phyloP scores from a whole-genome alignment of 2,113 vertebrate species.

The Epinephelus moara region DNA sequence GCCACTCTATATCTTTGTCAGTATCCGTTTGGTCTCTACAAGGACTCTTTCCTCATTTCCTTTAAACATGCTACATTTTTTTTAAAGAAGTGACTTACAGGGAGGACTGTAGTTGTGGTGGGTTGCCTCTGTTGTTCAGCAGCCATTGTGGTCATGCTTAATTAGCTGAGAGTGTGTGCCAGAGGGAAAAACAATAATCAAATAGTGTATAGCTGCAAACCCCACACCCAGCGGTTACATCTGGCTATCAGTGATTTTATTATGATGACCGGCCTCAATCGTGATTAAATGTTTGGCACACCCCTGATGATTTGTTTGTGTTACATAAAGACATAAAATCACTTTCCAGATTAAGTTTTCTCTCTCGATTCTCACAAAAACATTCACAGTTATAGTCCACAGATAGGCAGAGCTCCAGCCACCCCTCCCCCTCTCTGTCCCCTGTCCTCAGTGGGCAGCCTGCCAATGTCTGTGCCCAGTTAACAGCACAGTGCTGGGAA shows the following conservation, averaged over 20 bases:
- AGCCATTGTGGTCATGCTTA: background rate
- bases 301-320: background rate
- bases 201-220: background rate
- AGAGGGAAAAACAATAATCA: background rate
- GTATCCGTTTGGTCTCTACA: background rate
- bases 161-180: background rate
- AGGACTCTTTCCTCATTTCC: background rate
- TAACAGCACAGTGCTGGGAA: constrained; percentile 72
- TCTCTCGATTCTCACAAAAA: background rate
- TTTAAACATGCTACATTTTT: background rate
- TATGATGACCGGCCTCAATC: background rate
- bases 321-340: background rate
- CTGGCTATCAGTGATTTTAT: constrained; percentile 11
- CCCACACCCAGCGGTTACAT: background rate
- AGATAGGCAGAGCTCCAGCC: constrained; percentile 46
- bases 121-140: background rate
- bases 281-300: background rate
- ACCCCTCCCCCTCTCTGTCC: constrained; percentile 19
- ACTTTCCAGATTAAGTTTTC: background rate
- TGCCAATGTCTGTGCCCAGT: constrained; percentile 71
- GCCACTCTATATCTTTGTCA: background rate
- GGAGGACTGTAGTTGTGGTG: background rate
- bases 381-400: constrained; percentile 7
- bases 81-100: background rate
- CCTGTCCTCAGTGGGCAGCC: constrained; percentile 62